Conservation (phyloP, 1,140 invertebrate species). For the Pseudachorutes palmiensis region DNA sequence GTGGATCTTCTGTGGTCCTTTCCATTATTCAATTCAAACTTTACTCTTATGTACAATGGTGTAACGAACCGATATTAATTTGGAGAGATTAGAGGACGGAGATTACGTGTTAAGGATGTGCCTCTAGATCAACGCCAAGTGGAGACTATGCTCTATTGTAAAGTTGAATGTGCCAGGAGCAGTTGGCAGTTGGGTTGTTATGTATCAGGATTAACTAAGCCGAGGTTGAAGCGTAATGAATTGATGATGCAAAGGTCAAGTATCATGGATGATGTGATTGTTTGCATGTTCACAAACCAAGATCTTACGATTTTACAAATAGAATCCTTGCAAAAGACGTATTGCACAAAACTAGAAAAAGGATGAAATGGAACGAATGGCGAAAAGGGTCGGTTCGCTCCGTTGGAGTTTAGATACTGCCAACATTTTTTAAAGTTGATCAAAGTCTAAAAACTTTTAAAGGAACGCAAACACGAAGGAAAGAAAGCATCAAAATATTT, state of each 20-base stretch:
- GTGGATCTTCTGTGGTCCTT: no score
- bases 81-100: neutral
- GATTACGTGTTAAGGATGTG: neutral
- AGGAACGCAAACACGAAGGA: no score
- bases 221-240: conserved; percentile 17
- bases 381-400: conserved; percentile 9
- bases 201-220: neutral
- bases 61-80: neutral
- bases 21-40: no score
- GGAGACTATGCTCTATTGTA: neutral
- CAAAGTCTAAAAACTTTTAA: no score
- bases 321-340: conserved; percentile 2
- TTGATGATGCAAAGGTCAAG: conserved; percentile 22
- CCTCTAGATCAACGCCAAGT: neutral
- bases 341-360: conserved; percentile 11
- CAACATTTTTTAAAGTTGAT: no score
- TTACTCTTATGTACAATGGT: neutral
- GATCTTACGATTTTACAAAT: no score
- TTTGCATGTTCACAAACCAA: conserved; percentile 9
- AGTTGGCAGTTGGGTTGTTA: no score
- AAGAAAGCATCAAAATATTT: no score
- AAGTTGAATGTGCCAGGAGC: neutral
- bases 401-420: conserved; percentile 3
- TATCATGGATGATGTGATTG: conserved; percentile 22
- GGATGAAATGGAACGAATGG: conserved; percentile 14